Percentiles rank a stretch among this genome's conserved stretches.
Conservation (phyloP, 2,113 vertebrate species). For the Excalfactoria chinensis region DNA sequence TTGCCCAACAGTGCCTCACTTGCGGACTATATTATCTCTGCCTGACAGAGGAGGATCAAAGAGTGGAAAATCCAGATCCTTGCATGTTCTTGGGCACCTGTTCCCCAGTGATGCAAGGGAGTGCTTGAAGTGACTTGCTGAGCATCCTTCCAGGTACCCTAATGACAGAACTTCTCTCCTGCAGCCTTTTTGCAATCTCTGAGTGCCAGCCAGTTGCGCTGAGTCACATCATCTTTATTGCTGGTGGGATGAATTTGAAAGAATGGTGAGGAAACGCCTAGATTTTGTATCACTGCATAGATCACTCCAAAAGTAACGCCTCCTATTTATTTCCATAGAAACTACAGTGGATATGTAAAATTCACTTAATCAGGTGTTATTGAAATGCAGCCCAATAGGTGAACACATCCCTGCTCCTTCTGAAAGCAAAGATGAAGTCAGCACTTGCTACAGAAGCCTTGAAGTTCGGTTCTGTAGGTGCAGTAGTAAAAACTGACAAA, state of each 20-base stretch:
- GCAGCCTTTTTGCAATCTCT: background rate
- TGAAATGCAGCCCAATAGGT: background rate
- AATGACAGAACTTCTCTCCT: background rate
- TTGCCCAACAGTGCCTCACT: background rate
- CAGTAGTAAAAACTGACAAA: background rate
- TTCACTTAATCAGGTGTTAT: background rate
- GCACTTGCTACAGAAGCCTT: background rate
- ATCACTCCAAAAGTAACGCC: too few relatives aligned
- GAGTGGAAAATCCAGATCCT: background rate
- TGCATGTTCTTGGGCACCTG: background rate
- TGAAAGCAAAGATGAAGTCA: background rate
- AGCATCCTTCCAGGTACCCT: background rate
- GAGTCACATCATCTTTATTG: background rate
- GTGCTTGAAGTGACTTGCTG: background rate
- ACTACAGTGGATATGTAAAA: background rate
- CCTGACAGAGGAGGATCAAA: background rate
- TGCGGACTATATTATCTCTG: background rate
- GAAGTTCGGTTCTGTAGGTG: background rate
- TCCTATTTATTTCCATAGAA: too few relatives aligned
- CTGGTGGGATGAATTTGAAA: background rate
- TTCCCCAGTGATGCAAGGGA: background rate
- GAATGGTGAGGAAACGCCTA: background rate
- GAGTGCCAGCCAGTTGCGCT: background rate
- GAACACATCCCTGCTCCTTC: background rate
- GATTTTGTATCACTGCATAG: background rate